Evolutionary conservation across 2,888 invertebrate species (phyloP), one percentile per base, ranked within the genome.

Genomic region (Nemotelus nigrinus): DNA sequence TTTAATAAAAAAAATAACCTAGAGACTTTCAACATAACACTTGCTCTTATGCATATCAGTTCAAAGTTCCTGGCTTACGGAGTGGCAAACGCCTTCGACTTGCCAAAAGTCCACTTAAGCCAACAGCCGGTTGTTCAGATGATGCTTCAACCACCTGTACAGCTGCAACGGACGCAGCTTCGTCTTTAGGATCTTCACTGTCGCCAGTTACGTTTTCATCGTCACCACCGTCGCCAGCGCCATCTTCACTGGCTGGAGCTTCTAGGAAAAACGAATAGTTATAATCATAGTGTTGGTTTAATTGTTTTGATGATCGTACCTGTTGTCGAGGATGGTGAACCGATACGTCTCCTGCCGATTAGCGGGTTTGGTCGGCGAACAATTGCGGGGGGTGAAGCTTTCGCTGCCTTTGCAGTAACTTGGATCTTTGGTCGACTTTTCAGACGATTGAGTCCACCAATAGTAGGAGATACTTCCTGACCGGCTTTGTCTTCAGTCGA

Each of bases 81-180:
- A 88, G 84, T 47, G 91, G 90, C 82, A 93, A 88, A 84, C 93
- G 91, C 83, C 91, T 89, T 81, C 94, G 88, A 67, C 93, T 91
- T 2, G 93, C 93, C 68, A 94, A 88, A 50, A 94, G 88, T 57
- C 93, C 92, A 25, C 25, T 25, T 55, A 93, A 87, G 0, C 93
- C 93, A 79, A 90, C 89, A 6, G 70, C 55, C 48, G 93, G 90
- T 77, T 89, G 89, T 67, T 90, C 89, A 79, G 91, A 89, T 47
- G 89, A 84, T 74, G 86, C 87, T 76, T 91, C 91, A 1, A 85
- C 83, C 39, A 83, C 82, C 2, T 87, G 83, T 2, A 87, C 84
- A 78, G 88, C 88, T 5, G 89, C 88, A 0, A 81, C 79, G 2
- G 43, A 78, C 25, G 82, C 80, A 7, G 80, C 79, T 48, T 78